Conservation (phyloP, 2,113 vertebrate species). For the Polypterus senegalus region DNA sequence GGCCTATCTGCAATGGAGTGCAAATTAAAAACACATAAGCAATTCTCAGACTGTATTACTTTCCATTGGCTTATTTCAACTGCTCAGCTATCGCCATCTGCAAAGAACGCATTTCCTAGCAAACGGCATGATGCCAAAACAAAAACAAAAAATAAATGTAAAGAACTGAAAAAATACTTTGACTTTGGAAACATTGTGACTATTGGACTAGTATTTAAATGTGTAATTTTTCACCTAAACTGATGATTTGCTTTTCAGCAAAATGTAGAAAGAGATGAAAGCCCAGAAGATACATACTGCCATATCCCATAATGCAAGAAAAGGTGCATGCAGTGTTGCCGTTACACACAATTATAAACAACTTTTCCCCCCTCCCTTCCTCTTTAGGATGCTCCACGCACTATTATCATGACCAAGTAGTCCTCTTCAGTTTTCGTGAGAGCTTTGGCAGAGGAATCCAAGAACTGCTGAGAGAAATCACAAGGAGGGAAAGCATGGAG, state of each 20-base stretch:
- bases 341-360: slow-evolving; percentile 47
- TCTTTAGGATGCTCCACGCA: slow-evolving; percentile 89
- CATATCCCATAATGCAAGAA: slow-evolving; percentile 83
- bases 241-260: slow-evolving; percentile 21
- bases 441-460: slow-evolving; percentile 94
- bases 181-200: too few relatives aligned
- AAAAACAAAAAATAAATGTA: too few relatives aligned
- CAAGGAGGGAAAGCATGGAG: slow-evolving; percentile 97
- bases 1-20: too few relatives aligned
- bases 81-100: too few relatives aligned
- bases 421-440: slow-evolving; percentile 97
- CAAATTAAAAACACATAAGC: too few relatives aligned
- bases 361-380: slow-evolving; percentile 28
- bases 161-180: too few relatives aligned
- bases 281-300: slow-evolving; percentile 57
- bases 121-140: too few relatives aligned
- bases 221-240: too few relatives aligned
- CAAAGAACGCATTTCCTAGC: too few relatives aligned
- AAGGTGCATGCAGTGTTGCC: slow-evolving; percentile 64
- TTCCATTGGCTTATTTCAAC: too few relatives aligned
- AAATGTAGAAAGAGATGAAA: slow-evolving; percentile 38
- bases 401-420: slow-evolving; percentile 98
- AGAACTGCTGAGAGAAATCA: slow-evolving; percentile 98
- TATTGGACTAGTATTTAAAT: too few relatives aligned
- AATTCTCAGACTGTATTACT: too few relatives aligned